A percentile compares a stretch with the other conserved stretches of the same genome.
phyloP scores from a whole-genome alignment of 2,113 vertebrate species.

The Sigmodon hispidus region DNA sequence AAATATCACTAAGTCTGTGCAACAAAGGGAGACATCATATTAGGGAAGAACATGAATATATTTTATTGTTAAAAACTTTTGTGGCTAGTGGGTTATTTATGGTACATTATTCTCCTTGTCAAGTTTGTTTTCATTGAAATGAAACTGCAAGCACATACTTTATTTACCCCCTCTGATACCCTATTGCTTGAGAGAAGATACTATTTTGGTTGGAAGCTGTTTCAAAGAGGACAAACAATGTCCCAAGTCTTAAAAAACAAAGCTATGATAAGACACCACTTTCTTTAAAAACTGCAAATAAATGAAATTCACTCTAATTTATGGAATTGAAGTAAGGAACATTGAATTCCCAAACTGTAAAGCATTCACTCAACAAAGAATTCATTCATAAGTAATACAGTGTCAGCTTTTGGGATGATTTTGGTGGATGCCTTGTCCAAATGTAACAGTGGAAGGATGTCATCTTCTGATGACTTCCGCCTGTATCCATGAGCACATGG shows the following conservation, averaged over 20 bases:
- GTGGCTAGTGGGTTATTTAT: neutral
- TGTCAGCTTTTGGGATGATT: neutral
- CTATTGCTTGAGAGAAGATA: slow-evolving; percentile 37
- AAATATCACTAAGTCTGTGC: too few relatives aligned
- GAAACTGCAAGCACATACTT: neutral
- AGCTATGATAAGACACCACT: neutral
- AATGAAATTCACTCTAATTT: slow-evolving; percentile 40
- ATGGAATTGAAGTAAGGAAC: slow-evolving; percentile 6
- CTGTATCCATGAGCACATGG: neutral
- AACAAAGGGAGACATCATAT: neutral
- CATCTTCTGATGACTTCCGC: neutral
- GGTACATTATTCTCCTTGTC: neutral
- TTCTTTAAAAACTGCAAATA: slow-evolving; percentile 6
- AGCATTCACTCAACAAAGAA: neutral
- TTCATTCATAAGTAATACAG: neutral
- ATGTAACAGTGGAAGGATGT: neutral
- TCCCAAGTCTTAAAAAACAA: neutral
- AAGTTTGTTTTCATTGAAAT: slow-evolving; percentile 44
- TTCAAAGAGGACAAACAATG: neutral
- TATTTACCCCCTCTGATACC: neutral
- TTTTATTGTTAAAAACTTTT: neutral
- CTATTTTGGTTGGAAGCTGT: neutral
- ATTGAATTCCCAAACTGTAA: slow-evolving; percentile 25
- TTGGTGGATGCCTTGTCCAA: neutral
- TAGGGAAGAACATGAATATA: neutral